Base-by-base conservation (phyloP, 2,113 vertebrate genomes). In the Myiopsitta monachus region DNA sequence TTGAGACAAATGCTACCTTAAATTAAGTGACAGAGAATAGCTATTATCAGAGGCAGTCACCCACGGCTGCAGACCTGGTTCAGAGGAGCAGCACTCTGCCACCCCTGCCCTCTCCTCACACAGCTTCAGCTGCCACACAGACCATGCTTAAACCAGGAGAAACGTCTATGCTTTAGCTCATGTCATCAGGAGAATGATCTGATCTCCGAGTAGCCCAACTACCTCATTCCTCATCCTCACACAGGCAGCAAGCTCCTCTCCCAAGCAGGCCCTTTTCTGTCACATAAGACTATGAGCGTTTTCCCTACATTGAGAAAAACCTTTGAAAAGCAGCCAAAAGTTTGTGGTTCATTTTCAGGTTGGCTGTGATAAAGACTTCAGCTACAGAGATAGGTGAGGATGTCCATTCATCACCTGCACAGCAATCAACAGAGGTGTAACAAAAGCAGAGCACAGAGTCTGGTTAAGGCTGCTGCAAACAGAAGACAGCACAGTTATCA, bases 371-470 rank as follows among this genome's bases (percentile, higher is more conserved):
- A 13, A 73, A 78, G 19, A 7, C 54, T 63, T 83, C 30, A 39
- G 57, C 1, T 63, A 28, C 4, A 49, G 31, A 31, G 10, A 12
- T 6, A 63, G 61, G 36, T 28, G 52, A 84, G 19, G 27, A 39
- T 17, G 55, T 33, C 8, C 4, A 28, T 14, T 27, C 49, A 39
- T 28, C 14, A 39, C 4, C 16, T 12, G 9, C 26, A 7, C n/a
- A 33, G 16, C 81, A 54, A 77, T 51, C 13, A 31, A 21, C 4
- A 0, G 0, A 1, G 2, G 6, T 1, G 1, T 15, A 62, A 54
- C 14, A 73, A 38, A 47, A 76, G 12, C 78, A 12, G 13, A n/a
- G 36, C 41, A 59, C 33, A 16, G 14, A 51, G 31, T 10, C 24
- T 1, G 0, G 49, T 21, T 52, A 36, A 47, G 22, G 51, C 9